A percentile compares a stretch with the other conserved stretches of the same genome.
These are phyloP conservation scores for Muscicapa comitata DNA, from an alignment of 2,797 vertebrate species.

Conservation along the genomic window DNA sequence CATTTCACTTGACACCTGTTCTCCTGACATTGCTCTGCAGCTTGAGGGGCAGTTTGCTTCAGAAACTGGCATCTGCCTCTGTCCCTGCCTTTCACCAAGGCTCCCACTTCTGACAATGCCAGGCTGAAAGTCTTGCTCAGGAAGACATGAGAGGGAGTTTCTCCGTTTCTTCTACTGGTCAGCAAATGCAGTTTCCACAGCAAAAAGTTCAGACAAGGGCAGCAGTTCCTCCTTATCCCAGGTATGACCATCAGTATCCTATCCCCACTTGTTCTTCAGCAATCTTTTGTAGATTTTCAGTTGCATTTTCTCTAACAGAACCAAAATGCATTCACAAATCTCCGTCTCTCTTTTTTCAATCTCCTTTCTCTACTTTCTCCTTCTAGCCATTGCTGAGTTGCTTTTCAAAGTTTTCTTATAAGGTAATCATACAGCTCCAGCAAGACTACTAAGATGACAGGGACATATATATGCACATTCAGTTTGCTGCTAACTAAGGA, in stretches of 20 bases:
- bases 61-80: background rate
- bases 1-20: background rate
- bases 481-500: background rate
- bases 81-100: background rate
- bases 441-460: background rate
- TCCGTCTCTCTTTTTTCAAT: background rate
- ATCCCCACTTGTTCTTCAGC: background rate
- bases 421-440: background rate
- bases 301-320: background rate
- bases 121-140: background rate
- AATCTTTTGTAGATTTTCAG: background rate
- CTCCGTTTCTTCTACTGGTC: background rate
- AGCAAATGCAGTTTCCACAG: background rate
- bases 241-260: background rate
- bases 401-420: background rate
- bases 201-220: background rate
- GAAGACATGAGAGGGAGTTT: background rate
- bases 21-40: background rate
- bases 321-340: background rate
- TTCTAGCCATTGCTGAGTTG: background rate
- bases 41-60: fast-evolving
- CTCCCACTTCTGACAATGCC: background rate
- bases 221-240: background rate
- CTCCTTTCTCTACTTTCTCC: background rate
- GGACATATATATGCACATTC: background rate